phyloP scores from a whole-genome alignment of 2,797 vertebrate genomes.

The Melanotaenia nigrans region DNA sequence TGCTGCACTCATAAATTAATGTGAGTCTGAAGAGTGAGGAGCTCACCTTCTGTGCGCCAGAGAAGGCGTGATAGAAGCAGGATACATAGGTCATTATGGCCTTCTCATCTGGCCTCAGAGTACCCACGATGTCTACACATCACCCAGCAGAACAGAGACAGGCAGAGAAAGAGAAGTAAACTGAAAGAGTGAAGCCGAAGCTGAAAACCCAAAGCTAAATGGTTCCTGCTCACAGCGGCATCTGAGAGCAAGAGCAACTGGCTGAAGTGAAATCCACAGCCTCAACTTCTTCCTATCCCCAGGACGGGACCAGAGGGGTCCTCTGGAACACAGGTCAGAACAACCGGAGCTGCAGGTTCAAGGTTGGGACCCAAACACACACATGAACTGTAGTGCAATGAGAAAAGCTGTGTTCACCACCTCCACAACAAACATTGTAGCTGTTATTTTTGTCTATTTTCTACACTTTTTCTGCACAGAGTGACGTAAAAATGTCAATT shows the following conservation, averaged over 20 bases:
- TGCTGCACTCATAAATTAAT: slow-evolving; percentile 18
- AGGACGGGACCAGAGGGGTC: slow-evolving; percentile 24
- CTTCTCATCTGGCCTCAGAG: slow-evolving; percentile 96
- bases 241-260: background rate
- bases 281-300: slow-evolving; percentile 8
- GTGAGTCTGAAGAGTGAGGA: slow-evolving; percentile 40
- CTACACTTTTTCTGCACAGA: no score
- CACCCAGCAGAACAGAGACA: slow-evolving; percentile 52
- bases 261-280: background rate
- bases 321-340: slow-evolving; percentile 27
- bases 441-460: no score
- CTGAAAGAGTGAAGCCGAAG: slow-evolving; percentile 79
- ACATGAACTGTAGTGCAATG: slow-evolving; percentile 1
- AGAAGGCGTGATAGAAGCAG: slow-evolving; percentile 99
- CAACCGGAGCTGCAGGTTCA: slow-evolving; percentile 22
- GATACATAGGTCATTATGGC: slow-evolving; percentile 99
- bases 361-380: slow-evolving; percentile 56
- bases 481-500: no score
- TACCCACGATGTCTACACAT: slow-evolving; percentile 94
- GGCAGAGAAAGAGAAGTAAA: slow-evolving; percentile 42
- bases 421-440: no score
- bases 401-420: background rate
- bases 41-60: slow-evolving; percentile 98
- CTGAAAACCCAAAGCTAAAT: slow-evolving; percentile 59
- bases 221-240: slow-evolving; percentile 29